Evolutionary conservation across 2,113 vertebrate genomes (phyloP).

Genomic region (Columba janthina): DNA sequence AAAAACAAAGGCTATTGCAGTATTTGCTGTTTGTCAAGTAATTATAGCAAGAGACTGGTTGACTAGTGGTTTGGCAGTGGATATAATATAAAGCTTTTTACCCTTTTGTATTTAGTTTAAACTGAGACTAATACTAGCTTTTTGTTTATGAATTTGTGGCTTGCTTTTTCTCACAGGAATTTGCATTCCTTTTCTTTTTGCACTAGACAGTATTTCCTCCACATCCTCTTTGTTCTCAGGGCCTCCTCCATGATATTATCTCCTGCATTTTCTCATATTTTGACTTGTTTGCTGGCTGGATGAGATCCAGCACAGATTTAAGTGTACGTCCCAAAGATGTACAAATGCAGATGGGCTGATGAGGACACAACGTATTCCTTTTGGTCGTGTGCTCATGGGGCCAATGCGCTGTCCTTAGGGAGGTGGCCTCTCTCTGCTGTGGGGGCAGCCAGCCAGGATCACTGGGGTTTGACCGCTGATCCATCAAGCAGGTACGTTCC

Average conservation of each 20-base stretch:
- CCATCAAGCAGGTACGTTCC: not conserved
- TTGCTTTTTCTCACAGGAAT: constrained; percentile 45
- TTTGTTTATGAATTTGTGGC: constrained; percentile 36
- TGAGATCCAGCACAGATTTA: not conserved
- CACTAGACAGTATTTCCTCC: not conserved
- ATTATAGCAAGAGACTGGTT: not conserved
- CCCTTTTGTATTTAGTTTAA: constrained; percentile 17
- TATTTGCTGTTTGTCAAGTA: constrained; percentile 26
- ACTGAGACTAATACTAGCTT: not conserved
- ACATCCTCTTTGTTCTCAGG: not conserved
- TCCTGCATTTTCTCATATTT: not conserved
- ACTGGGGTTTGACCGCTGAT: not conserved
- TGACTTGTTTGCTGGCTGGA: not conserved
- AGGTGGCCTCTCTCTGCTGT: not conserved
- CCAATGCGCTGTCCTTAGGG: not conserved
- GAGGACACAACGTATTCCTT: not conserved
- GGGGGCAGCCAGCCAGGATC: not conserved
- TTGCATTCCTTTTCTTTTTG: not conserved
- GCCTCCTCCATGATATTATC: not conserved
- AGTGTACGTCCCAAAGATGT: not conserved
- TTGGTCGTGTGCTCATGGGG: not conserved
- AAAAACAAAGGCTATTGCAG: not conserved
- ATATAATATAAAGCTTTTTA: not conserved
- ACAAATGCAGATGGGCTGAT: not conserved
- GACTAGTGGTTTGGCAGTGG: constrained; percentile 18